Evolutionary conservation across 2,797 vertebrate species (phyloP).

Genomic region (Phrynocephalus guinanensis): DNA sequence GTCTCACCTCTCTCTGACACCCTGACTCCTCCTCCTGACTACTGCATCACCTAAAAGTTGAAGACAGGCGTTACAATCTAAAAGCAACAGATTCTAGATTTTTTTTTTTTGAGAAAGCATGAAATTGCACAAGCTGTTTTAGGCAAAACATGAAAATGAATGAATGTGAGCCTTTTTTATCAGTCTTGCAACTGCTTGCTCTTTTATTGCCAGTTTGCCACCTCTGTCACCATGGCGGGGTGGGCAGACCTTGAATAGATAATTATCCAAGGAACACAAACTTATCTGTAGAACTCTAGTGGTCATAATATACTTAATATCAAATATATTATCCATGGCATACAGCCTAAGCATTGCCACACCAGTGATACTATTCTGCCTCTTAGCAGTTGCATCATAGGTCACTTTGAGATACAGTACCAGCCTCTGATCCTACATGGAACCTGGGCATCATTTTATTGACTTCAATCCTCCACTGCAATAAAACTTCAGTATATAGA

Average conservation of each 20-base stretch:
- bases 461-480: no score
- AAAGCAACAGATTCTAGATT: background rate
- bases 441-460: background rate
- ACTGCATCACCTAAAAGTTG: slow-evolving; percentile 23
- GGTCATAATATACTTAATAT: background rate
- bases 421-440: background rate
- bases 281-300: background rate
- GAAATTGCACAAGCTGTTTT: background rate
- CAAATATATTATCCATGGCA: background rate
- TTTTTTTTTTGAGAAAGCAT: background rate
- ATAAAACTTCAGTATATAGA: background rate
- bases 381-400: background rate
- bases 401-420: background rate
- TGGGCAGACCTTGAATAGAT: background rate
- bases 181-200: background rate
- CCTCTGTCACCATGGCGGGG: background rate
- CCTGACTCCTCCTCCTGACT: background rate
- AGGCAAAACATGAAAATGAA: background rate
- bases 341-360: background rate
- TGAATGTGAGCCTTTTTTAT: background rate
- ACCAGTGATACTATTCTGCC: background rate
- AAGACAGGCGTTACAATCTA: slow-evolving; percentile 10
- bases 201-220: background rate
- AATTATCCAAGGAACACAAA: background rate
- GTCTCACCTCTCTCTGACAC: background rate